A percentile compares a stretch with the other conserved stretches of the same genome.
These are phyloP conservation scores for Macquaria australasica DNA, from an alignment of 2,113 vertebrate species.

Conservation along the genomic window DNA sequence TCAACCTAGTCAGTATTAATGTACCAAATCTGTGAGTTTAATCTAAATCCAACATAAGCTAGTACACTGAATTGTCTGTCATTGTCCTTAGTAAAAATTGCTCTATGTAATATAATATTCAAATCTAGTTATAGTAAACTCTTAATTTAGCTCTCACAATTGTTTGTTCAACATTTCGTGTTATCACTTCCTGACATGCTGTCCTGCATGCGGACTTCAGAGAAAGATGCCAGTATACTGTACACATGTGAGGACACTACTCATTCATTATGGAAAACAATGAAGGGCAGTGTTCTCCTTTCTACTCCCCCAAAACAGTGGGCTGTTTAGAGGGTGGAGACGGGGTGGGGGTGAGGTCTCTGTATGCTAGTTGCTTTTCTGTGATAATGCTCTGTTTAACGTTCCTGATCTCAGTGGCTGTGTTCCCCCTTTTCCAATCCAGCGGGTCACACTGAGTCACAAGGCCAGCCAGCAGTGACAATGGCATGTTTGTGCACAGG, in stretches of 20 bases:
- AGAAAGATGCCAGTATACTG: conserved; percentile 59
- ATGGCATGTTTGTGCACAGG: conserved; percentile 80
- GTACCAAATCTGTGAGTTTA: neutral
- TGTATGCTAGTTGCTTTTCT: conserved; percentile 74
- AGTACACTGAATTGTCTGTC: neutral
- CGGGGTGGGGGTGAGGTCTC: conserved; percentile 41
- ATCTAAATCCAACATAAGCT: neutral
- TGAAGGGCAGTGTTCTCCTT: conserved; percentile 77
- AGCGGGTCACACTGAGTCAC: conserved; percentile 82
- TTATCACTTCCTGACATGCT: conserved; percentile 15
- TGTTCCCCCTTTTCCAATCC: conserved; percentile 67
- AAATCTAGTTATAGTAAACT: neutral
- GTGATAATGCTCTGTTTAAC: conserved; percentile 74
- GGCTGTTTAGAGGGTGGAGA: conserved; percentile 63
- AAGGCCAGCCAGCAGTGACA: conserved; percentile 80
- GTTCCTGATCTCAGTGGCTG: conserved; percentile 68
- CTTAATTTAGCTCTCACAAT: conserved; percentile 12
- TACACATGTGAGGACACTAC: conserved; percentile 64
- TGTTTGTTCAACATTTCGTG: conserved; percentile 53
- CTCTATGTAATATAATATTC: neutral
- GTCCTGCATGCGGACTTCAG: conserved; percentile 52
- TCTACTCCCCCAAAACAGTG: conserved; percentile 70
- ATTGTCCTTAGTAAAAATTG: neutral
- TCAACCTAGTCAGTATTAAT: conserved; percentile 17
- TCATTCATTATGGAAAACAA: conserved; percentile 80